Evolutionary conservation across 1,140 invertebrate genomes (phyloP).

Genomic region (Aplysia californica): DNA sequence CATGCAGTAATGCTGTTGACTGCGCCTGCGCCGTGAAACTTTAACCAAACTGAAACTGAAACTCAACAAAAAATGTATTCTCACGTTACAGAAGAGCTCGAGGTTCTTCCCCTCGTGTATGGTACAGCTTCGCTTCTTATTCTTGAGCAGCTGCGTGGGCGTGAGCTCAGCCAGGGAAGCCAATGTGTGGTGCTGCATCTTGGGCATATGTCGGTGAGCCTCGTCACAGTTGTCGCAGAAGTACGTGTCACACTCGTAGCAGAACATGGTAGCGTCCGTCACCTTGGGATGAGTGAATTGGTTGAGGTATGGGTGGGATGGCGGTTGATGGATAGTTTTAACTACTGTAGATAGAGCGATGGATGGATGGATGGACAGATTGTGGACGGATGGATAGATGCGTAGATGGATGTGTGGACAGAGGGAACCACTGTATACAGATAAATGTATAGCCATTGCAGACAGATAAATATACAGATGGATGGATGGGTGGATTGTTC

Average conservation of each 20-base stretch:
- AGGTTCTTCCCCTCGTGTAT: neutral
- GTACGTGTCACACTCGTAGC: constrained; percentile 23
- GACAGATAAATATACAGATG: neutral
- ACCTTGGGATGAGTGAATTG: neutral
- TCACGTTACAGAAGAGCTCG: constrained; percentile 19
- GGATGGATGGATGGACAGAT: neutral
- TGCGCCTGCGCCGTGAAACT: too few relatives aligned
- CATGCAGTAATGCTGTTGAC: too few relatives aligned
- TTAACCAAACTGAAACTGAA: too few relatives aligned
- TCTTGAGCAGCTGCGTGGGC: neutral
- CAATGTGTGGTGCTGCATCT: neutral
- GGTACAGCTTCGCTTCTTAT: neutral
- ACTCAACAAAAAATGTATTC: too few relatives aligned
- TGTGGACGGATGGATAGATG: neutral
- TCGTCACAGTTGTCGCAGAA: constrained; percentile 11
- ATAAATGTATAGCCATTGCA: neutral
- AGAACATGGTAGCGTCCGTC: constrained; percentile 17
- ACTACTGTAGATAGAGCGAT: neutral
- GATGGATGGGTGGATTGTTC: neutral
- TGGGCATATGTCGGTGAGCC: constrained; percentile 26
- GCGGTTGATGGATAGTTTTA: neutral
- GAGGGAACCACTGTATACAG: neutral
- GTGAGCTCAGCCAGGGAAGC: neutral
- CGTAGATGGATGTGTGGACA: neutral
- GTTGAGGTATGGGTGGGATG: neutral